Evolutionary conservation across 2,113 vertebrate species (phyloP).

Genomic region (Pelodiscus sinensis): DNA sequence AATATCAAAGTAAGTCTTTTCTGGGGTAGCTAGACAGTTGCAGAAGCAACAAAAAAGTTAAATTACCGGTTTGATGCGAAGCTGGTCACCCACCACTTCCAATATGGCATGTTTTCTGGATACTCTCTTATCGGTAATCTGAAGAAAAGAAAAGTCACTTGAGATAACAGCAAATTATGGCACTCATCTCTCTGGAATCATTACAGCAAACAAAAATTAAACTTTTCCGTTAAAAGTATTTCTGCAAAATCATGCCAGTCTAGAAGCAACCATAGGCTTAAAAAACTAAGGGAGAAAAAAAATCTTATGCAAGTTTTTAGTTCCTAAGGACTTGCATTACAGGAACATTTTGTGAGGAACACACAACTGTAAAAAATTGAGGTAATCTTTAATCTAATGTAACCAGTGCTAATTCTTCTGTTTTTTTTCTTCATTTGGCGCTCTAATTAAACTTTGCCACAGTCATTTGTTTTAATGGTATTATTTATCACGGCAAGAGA

Average conservation of each 20-base stretch:
- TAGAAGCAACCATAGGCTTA: too few species aligned
- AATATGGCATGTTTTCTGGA: conserved; percentile 86
- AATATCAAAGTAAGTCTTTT: background rate
- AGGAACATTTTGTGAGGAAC: background rate
- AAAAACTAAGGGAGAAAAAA: background rate
- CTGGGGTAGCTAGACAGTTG: background rate
- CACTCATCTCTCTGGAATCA: background rate
- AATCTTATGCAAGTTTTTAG: background rate
- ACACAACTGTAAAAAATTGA: background rate
- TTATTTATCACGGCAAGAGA: background rate
- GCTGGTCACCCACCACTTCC: conserved; percentile 76
- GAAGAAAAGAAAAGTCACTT: background rate
- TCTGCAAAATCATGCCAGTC: too few species aligned
- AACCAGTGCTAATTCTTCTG: background rate
- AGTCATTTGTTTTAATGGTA: background rate
- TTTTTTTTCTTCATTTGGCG: background rate
- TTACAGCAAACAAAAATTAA: background rate
- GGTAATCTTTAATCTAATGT: background rate
- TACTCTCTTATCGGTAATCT: conserved; percentile 88
- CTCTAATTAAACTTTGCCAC: background rate
- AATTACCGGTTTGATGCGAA: conserved; percentile 87
- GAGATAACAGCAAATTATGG: background rate
- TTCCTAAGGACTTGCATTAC: background rate
- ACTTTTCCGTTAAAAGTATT: too few species aligned
- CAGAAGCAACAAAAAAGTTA: background rate